Conservation (phyloP, 2,888 invertebrate species). For the Cybosia mesomella region DNA sequence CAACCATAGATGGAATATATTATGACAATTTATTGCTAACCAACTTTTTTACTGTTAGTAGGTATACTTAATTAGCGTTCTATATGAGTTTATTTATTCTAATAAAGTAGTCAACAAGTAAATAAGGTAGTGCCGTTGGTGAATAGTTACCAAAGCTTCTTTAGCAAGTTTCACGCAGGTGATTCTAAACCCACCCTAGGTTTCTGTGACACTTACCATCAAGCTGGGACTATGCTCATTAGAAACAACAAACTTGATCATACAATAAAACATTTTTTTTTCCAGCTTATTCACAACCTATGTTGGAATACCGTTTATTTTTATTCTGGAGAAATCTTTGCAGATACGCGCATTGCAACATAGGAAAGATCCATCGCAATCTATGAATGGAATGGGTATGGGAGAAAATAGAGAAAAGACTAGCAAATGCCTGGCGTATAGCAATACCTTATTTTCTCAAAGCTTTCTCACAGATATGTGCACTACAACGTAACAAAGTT, state of each 20-base stretch:
- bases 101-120: background rate
- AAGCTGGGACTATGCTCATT: background rate
- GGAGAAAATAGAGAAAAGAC: background rate
- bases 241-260: background rate
- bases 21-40: background rate
- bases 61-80: background rate
- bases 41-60: background rate
- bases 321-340: background rate
- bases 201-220: background rate
- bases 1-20: background rate
- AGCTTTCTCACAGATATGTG: background rate
- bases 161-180: background rate
- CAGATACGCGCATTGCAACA: background rate
- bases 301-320: background rate
- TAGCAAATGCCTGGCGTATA: background rate
- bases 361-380: background rate
- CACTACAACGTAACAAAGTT: background rate
- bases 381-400: background rate
- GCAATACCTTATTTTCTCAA: background rate
- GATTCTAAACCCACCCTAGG: too few species aligned
- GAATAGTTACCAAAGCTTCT: background rate
- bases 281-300: too few species aligned
- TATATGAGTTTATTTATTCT: background rate
- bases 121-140: too few species aligned
- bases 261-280: background rate